Evolutionary conservation across 1,140 invertebrate genomes (phyloP), one percentile per base, ranked within the genome.

Genomic region (Galleria mellonella): DNA sequence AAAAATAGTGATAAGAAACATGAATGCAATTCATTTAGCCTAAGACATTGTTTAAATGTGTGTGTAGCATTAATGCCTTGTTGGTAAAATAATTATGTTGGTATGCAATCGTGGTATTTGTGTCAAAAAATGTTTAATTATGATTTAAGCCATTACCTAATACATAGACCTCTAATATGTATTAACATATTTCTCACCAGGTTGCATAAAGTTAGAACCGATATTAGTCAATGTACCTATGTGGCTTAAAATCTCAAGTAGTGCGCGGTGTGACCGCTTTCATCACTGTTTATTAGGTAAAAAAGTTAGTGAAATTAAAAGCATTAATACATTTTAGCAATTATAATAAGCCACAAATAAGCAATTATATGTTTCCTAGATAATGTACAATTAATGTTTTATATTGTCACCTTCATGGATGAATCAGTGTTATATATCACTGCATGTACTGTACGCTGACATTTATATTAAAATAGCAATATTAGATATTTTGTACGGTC

Each of bases 1-100:
- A 17, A 38, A 28, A 9, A 40, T 47, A 33, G 52, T 43, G 17
- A 35, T 49, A 44, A 42, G 38, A 37, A 54, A 48, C 44, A 55
- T 69, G 75, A 76, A 79, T 79, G 39, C 61, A 58, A 79, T 79
- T 79, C 72, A 62, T 63, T 47, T 61, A 49, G 40, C 39, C 29
- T 29, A 37, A 37, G 17, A 23, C 17, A 23, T n/a, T n/a, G 17
- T 23, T 3, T 23, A 6, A 3, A 3, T 23, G 6, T 23, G 17
- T 23, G 17, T 23, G 17, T 23, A 23, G 17, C 17, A 23, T 23
- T 23, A 23, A 23, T 23, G 17, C 17, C 17, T 23, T 23, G 17
- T 23, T 23, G 17, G 17, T 23, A 23, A 23, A n/a, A 23, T 23
- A 23, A 23, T 23, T 23, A 23, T 23, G 17, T 23, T 23, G 17